Conservation (phyloP, 2,113 vertebrate genomes). For the Nyctereutes procyonoides region DNA sequence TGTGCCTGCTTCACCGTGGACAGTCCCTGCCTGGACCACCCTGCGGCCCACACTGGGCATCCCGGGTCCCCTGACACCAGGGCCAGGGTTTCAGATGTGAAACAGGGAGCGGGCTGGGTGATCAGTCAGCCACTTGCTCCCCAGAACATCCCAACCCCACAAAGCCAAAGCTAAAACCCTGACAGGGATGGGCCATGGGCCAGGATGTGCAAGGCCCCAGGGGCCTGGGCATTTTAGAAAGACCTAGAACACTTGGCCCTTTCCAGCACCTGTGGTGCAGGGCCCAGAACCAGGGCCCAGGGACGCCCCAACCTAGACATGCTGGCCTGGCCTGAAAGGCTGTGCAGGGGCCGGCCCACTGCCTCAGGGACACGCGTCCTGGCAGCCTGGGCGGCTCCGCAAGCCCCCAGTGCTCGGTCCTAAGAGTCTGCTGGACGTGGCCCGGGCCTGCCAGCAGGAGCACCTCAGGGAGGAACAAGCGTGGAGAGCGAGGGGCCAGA, state of each 20-base stretch:
- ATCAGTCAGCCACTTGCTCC: accelerated
- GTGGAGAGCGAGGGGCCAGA: accelerated
- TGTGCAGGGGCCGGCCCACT: neutral
- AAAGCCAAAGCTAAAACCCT: accelerated
- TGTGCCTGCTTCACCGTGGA: neutral
- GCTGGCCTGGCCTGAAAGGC: neutral
- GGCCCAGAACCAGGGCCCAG: neutral
- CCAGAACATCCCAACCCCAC: neutral
- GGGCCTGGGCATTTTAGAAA: neutral
- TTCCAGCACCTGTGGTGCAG: neutral
- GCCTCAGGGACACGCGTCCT: neutral
- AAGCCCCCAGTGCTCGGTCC: neutral
- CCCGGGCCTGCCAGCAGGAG: neutral
- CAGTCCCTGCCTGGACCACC: accelerated
- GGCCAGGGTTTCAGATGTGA: neutral
- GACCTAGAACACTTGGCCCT: neutral
- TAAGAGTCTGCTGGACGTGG: neutral
- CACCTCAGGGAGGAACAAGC: neutral
- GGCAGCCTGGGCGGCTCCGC: neutral
- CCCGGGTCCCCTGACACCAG: neutral
- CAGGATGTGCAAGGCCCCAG: neutral
- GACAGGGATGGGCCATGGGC: neutral
- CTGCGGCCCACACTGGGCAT: neutral
- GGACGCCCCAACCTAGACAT: accelerated
- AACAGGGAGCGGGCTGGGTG: neutral